Conservation (phyloP, 2,113 vertebrate genomes). For the Leiothrix lutea region DNA sequence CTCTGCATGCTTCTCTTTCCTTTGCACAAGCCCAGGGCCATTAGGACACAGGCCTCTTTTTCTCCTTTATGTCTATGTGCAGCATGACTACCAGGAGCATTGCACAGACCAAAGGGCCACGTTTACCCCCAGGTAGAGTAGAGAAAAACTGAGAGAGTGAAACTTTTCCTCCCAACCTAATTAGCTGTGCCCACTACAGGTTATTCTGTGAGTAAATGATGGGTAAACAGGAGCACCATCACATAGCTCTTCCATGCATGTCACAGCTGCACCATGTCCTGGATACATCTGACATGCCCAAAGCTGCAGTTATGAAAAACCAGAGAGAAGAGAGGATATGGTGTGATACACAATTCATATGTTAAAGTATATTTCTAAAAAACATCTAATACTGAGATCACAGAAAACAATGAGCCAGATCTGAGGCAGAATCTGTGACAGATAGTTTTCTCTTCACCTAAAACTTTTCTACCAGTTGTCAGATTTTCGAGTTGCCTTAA, state of each 20-base stretch:
- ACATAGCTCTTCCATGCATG: not conserved
- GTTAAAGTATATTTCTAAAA: not conserved
- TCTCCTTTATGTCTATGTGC: not conserved
- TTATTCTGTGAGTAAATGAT: not conserved
- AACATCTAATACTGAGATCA: not conserved
- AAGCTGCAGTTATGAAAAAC: not conserved
- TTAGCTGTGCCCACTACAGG: not conserved
- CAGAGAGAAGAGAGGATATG: not conserved
- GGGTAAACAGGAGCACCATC: not conserved
- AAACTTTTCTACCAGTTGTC: not conserved
- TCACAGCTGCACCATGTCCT: not conserved
- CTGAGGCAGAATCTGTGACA: not conserved
- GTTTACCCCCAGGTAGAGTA: not conserved
- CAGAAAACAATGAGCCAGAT: not conserved
- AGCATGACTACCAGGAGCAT: not conserved
- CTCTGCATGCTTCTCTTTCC: not conserved
- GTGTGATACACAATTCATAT: not conserved
- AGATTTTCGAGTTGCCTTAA: not conserved
- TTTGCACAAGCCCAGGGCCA: not conserved
- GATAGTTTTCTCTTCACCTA: not conserved
- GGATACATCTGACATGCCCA: not conserved
- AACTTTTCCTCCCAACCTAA: not conserved
- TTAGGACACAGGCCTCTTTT: not conserved
- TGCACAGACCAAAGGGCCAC: not conserved
- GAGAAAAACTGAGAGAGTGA: not conserved